Conservation (phyloP, 1,140 invertebrate genomes). For the Schlechtendalia chinensis region DNA sequence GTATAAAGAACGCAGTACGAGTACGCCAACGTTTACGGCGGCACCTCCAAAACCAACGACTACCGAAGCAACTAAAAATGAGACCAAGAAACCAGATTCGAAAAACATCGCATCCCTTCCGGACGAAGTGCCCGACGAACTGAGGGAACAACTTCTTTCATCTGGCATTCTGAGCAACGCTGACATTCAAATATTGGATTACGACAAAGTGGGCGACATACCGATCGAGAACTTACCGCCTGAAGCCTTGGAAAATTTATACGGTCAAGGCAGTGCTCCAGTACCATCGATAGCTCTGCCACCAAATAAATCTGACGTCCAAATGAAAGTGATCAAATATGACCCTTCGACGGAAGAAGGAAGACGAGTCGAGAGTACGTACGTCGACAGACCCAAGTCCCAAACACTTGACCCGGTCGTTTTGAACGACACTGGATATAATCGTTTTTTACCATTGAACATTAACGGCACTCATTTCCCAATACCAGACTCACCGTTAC, state of each 20-base stretch:
- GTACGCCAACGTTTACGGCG: background rate
- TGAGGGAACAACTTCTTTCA: slow-evolving; percentile 76
- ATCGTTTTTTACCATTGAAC: slow-evolving; percentile 77
- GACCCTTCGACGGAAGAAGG: slow-evolving; percentile 72
- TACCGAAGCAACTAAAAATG: slow-evolving; percentile 15
- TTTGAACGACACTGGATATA: slow-evolving; percentile 71
- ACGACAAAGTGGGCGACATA: slow-evolving; percentile 84
- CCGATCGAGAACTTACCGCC: slow-evolving; percentile 79
- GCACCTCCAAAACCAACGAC: slow-evolving; percentile 2
- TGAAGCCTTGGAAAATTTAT: slow-evolving; percentile 80
- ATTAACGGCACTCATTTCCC: slow-evolving; percentile 80
- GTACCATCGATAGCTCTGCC: slow-evolving; percentile 53
- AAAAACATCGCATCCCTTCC: slow-evolving; percentile 66
- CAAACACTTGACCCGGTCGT: slow-evolving; percentile 71
- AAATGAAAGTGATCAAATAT: slow-evolving; percentile 81
- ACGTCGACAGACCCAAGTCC: slow-evolving; percentile 65
- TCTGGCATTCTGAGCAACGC: slow-evolving; percentile 82
- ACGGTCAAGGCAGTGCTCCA: slow-evolving; percentile 61
- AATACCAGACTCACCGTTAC: slow-evolving; percentile 70
- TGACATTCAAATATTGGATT: slow-evolving; percentile 80
- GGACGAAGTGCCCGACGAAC: slow-evolving; percentile 81
- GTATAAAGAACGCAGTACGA: slow-evolving; percentile 27
- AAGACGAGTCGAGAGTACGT: slow-evolving; percentile 68
- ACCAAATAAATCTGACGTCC: slow-evolving; percentile 58
- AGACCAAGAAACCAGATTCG: slow-evolving; percentile 56